Base-by-base conservation (phyloP, 1,140 invertebrate genomes). In the Chrysomallon squamiferum region DNA sequence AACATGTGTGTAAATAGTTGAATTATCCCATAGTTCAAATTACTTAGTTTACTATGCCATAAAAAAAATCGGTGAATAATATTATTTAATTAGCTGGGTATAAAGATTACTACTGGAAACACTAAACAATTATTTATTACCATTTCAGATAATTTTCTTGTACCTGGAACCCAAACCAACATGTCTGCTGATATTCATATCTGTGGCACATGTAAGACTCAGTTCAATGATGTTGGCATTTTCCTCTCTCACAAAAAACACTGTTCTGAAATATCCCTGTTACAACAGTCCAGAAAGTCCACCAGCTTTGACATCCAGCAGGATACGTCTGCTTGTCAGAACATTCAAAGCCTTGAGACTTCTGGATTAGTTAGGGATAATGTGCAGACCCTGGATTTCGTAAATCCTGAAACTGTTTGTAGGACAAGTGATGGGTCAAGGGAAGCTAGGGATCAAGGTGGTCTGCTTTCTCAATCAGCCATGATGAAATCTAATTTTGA, bases 181-280 rank as follows among this genome's bases (percentile, higher is more conserved):
- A 38, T 15, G 15, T 38, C 35, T 7, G 29, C 56, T 54, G 83
- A 84, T 66, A 66, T 84, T 20, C 82, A 84, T 58, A 84, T 84
- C 25, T 84, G 83, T 68, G 83, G 83, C 30, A 54, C 63, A 1
- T 84, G 83, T 60, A 72, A 73, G 29, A 59, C 65, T 29, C 71
- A 81, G 63, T 84, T 84, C 52, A 71, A 66, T 56, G 67, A 76
- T 70, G 72, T 84, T 7, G 70, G 73, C n/a, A 20, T 70, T 7
- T 84, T 84, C 67, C 66, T 84, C 35, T 38, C 68, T 1, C 83
- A 84, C 72, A 84, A 84, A 63, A 66, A 71, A 27, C 59, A 68
- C 11, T 73, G 65, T 32, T 60, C 60, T 29, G 52, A 38, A 30
- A 25, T 32, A 49, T 58, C 13, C 52, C 35, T 29, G 32, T 13